Percentiles rank a stretch among this genome's conserved stretches.
phyloP scores from a whole-genome alignment of 2,113 vertebrate species.

The Bufo gargarizans region DNA sequence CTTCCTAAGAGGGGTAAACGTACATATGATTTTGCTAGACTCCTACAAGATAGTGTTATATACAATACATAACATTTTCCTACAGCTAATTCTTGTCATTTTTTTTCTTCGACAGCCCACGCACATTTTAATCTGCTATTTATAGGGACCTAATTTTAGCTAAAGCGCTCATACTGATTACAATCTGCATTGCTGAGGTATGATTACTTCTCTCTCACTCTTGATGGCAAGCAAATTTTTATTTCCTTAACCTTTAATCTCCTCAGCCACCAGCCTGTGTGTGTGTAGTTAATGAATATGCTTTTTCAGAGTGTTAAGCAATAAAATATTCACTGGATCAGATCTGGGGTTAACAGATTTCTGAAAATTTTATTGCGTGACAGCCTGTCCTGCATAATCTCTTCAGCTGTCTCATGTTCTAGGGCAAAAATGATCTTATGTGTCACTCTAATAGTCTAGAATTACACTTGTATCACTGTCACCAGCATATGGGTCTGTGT shows the following conservation, averaged over 20 bases:
- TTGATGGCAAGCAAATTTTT: conserved; percentile 54
- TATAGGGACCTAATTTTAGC: conserved; percentile 45
- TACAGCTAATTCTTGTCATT: conserved; percentile 6
- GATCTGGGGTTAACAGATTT: conserved; percentile 92
- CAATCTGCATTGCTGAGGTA: conserved; percentile 56
- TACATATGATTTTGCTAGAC: not conserved
- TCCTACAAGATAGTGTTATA: not conserved
- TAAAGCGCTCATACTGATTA: conserved; percentile 50
- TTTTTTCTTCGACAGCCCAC: conserved; percentile 5
- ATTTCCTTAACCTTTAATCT: conserved; percentile 65
- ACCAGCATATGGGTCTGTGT: conserved; percentile 92
- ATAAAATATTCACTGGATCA: conserved; percentile 94
- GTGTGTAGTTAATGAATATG: conserved; percentile 89
- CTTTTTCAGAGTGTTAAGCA: conserved; percentile 75
- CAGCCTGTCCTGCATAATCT: conserved; percentile 87
- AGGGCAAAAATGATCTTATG: conserved; percentile 83
- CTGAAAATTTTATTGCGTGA: conserved; percentile 91
- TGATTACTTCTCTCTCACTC: conserved; percentile 38
- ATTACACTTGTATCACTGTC: conserved; percentile 97
- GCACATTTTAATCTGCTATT: conserved; percentile 28
- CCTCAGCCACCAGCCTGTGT: conserved; percentile 71
- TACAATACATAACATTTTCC: not conserved
- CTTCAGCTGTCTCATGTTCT: conserved; percentile 84
- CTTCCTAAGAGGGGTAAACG: not conserved
- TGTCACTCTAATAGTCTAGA: conserved; percentile 94